Percentiles rank a stretch among this genome's conserved stretches.
Evolutionary conservation across 2,888 invertebrate species (phyloP).

Genomic region (Oxystoma pomonae): DNA sequence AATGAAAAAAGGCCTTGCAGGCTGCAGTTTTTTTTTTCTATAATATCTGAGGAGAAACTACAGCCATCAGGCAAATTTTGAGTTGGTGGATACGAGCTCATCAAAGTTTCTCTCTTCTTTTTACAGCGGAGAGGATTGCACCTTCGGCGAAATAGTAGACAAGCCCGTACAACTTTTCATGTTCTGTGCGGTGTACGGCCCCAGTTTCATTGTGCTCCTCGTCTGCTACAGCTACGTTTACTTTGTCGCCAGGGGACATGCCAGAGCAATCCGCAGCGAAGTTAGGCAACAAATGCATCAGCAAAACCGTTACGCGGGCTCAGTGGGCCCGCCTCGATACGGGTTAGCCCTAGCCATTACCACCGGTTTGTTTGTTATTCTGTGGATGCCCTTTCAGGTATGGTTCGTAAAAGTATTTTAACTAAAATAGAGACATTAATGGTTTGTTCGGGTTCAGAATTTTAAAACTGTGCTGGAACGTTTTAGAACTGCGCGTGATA

Average conservation of each 20-base stretch:
- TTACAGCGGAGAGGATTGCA: conserved; percentile 46
- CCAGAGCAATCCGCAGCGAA: conserved; percentile 56
- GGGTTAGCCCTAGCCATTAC: conserved; percentile 60
- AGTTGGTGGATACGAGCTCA: no score
- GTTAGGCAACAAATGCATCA: conserved; percentile 48
- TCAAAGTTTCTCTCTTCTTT: not conserved
- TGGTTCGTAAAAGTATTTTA: no score
- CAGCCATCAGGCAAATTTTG: no score
- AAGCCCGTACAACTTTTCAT: conserved; percentile 55
- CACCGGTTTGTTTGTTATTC: conserved; percentile 56
- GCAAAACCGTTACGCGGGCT: conserved; percentile 25
- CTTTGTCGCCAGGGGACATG: conserved; percentile 59
- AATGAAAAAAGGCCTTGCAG: no score
- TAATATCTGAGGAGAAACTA: no score
- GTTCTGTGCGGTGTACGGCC: conserved; percentile 58
- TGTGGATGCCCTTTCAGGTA: conserved; percentile 62
- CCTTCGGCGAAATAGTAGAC: conserved; percentile 51
- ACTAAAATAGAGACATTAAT: not conserved
- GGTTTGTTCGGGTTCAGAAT: no score
- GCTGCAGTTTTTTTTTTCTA: no score
- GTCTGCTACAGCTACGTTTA: conserved; percentile 62
- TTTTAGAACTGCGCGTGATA: no score
- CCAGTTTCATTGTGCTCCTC: conserved; percentile 55
- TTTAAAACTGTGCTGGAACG: no score
- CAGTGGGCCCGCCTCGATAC: conserved; percentile 51